Conservation (phyloP, 2,888 invertebrate genomes). For the Bombyx huttoni region DNA sequence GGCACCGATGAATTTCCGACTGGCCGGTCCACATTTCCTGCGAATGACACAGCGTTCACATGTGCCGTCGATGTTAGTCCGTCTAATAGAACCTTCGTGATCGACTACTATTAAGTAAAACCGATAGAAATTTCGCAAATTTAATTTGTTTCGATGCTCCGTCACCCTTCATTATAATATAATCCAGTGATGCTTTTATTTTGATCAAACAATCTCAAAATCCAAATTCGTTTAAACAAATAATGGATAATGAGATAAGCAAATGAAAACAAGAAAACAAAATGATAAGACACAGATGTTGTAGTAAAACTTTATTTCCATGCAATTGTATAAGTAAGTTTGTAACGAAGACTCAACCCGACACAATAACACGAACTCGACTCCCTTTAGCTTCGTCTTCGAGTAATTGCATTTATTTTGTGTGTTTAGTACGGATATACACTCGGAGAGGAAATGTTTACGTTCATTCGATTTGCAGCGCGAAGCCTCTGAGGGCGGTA, state of each 20-base stretch:
- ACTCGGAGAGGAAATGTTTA: slow-evolving; percentile 33
- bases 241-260: not conserved
- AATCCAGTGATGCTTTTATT: not conserved
- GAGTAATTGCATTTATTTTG: slow-evolving; percentile 33
- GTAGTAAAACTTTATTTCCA: not conserved
- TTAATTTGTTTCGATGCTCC: not conserved
- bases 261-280: not conserved
- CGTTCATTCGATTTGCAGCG: slow-evolving; percentile 61
- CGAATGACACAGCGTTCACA: slow-evolving; percentile 40
- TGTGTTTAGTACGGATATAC: slow-evolving; percentile 21
- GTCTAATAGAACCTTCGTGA: slow-evolving; percentile 17
- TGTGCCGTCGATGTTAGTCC: slow-evolving; percentile 10
- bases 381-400: slow-evolving; percentile 9
- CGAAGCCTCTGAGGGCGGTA: slow-evolving; percentile 60
- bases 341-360: not conserved
- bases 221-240: too few relatives aligned
- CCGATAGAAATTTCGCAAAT: slow-evolving; percentile 4
- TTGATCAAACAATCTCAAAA: not conserved
- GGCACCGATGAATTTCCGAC: slow-evolving; percentile 52
- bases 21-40: slow-evolving; percentile 44
- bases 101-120: slow-evolving; percentile 5
- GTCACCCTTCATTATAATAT: not conserved
- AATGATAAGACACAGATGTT: not conserved
- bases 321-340: not conserved
- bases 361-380: not conserved